phyloP scores from a whole-genome alignment of 2,888 invertebrate genomes.

The Desoria tigrina region DNA sequence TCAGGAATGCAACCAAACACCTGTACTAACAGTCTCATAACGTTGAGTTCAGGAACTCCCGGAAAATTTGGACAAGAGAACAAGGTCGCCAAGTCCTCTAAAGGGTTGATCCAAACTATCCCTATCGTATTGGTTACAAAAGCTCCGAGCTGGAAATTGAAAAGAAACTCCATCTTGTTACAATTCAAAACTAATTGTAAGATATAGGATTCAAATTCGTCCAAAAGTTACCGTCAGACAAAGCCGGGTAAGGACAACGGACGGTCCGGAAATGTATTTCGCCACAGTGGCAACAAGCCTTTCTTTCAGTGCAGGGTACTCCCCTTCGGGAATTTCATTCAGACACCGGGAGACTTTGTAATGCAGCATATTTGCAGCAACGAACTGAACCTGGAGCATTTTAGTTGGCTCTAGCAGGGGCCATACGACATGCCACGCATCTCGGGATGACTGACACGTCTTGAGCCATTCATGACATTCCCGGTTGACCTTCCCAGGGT shows the following conservation, averaged over 20 bases:
- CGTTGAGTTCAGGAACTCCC: constrained; percentile 46
- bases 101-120: constrained; percentile 46
- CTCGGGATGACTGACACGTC: constrained; percentile 47
- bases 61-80: constrained; percentile 52
- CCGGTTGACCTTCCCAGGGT: constrained; percentile 44
- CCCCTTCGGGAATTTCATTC: constrained; percentile 46
- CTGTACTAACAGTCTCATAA: constrained; percentile 47
- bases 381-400: constrained; percentile 48
- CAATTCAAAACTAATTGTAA: constrained; percentile 11
- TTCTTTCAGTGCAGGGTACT: constrained; percentile 46
- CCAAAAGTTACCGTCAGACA: constrained; percentile 42
- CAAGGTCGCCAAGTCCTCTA: constrained; percentile 46
- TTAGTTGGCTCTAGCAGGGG: constrained; percentile 44
- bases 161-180: neutral
- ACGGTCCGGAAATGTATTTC: constrained; percentile 48
- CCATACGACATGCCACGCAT: constrained; percentile 53
- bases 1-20: constrained; percentile 51
- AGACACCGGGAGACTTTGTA: constrained; percentile 49
- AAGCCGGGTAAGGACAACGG: constrained; percentile 47
- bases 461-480: constrained; percentile 53
- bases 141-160: constrained; percentile 43
- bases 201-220: no score
- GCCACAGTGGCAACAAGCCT: constrained; percentile 45
- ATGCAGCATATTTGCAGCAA: constrained; percentile 50
- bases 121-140: constrained; percentile 51